Evolutionary conservation across 2,113 vertebrate species (phyloP).

Genomic region (Hippocampus zosterae): DNA sequence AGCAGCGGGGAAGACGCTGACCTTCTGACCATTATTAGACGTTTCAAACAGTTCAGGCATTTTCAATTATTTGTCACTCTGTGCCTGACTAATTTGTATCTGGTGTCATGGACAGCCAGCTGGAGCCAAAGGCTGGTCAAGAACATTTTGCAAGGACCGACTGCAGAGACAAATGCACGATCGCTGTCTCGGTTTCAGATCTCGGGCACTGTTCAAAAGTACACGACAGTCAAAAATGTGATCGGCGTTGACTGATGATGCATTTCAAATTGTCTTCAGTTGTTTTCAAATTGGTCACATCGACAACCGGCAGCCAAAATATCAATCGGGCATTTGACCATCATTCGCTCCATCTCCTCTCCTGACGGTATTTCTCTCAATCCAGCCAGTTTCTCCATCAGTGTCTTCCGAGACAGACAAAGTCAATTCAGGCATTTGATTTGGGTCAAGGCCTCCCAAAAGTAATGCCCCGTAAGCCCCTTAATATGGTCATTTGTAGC

Average conservation of each 20-base stretch:
- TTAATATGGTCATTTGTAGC: conserved; percentile 73
- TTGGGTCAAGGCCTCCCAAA: conserved; percentile 58
- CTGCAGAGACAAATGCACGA: too few relatives aligned
- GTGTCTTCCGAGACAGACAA: conserved; percentile 43
- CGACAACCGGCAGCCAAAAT: neutral
- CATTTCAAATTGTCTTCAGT: neutral
- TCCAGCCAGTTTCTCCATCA: conserved; percentile 50
- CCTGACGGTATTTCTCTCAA: conserved; percentile 38
- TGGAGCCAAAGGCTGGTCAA: neutral
- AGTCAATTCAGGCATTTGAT: conserved; percentile 56
- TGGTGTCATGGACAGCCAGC: neutral
- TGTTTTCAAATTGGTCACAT: neutral
- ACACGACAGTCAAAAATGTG: too few relatives aligned
- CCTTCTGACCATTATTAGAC: conserved; percentile 34
- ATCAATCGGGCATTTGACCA: conserved; percentile 9
- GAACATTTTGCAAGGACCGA: neutral
- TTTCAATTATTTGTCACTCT: conserved; percentile 11
- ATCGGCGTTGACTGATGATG: too few relatives aligned
- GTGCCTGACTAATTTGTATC: neutral
- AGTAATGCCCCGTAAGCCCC: conserved; percentile 70
- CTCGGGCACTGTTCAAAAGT: too few relatives aligned
- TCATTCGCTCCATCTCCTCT: conserved; percentile 10
- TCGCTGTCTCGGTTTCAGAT: too few relatives aligned
- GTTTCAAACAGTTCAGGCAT: conserved; percentile 8
- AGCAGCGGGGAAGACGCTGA: conserved; percentile 33